Conservation (phyloP, 2,797 vertebrate species). For the Cossypha dichroa region DNA sequence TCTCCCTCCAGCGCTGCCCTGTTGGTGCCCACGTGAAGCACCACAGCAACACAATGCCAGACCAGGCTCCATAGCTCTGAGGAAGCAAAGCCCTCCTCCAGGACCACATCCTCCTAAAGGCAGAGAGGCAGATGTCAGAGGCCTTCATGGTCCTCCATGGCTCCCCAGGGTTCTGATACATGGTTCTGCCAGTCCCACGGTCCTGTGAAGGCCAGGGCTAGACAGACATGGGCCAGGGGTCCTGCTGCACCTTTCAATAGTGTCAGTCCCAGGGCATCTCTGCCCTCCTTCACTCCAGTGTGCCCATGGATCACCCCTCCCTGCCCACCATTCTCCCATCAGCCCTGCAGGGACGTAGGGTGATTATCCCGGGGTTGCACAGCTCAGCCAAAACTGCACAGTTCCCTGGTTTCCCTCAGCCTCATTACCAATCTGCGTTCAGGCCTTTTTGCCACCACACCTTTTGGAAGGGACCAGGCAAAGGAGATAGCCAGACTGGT, state of each 20-base stretch:
- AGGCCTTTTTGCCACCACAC: not conserved
- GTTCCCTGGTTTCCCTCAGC: not conserved
- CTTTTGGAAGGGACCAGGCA: not conserved
- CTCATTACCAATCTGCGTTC: not conserved
- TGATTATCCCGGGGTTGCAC: not conserved
- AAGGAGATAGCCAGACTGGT: not conserved
- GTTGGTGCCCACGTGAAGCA: conserved; percentile 19
- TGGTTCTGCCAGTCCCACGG: not conserved
- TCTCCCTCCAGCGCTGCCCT: conserved; percentile 22
- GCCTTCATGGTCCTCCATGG: not conserved
- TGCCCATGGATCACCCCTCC: not conserved
- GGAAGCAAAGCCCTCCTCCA: conserved; percentile 60
- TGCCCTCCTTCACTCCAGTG: not conserved
- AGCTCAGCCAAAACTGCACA: not conserved
- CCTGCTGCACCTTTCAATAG: not conserved
- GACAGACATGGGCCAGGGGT: not conserved
- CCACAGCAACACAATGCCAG: conserved; percentile 75
- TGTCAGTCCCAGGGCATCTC: not conserved
- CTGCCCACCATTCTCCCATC: not conserved
- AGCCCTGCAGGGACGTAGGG: not conserved
- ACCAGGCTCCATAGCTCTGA: conserved; percentile 77
- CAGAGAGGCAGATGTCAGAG: not conserved
- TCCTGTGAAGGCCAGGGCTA: not conserved
- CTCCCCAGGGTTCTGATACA: not conserved
- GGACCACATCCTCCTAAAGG: conserved; percentile 68